Evolutionary conservation across 2,113 vertebrate genomes (phyloP).

Genomic region (Rhabdornis inornatus): DNA sequence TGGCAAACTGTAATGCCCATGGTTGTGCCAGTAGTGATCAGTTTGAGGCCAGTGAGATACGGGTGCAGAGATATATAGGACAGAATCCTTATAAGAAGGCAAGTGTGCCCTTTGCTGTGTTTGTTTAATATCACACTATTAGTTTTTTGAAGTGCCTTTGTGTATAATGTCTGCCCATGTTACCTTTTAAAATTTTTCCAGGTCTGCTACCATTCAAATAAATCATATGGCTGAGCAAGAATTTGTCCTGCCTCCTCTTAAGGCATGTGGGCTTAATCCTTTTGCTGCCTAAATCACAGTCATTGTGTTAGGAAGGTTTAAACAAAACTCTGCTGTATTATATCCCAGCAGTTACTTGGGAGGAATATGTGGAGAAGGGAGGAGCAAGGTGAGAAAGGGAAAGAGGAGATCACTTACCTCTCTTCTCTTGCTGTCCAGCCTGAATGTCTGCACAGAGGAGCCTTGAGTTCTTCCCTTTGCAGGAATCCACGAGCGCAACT

Average conservation of each 20-base stretch:
- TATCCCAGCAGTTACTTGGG: background rate
- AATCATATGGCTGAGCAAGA: background rate
- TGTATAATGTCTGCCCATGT: background rate
- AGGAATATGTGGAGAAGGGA: background rate
- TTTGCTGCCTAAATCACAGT: background rate
- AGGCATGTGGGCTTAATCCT: background rate
- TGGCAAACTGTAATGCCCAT: background rate
- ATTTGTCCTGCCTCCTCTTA: background rate
- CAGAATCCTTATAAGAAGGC: background rate
- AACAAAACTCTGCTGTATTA: background rate
- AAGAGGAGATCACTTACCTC: background rate
- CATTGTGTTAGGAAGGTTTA: background rate
- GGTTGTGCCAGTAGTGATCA: background rate
- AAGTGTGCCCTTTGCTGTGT: background rate
- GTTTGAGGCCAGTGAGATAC: background rate
- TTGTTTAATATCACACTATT: background rate
- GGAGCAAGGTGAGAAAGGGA: background rate
- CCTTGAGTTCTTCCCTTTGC: slow-evolving; percentile 22
- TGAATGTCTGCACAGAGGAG: background rate
- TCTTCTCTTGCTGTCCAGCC: background rate
- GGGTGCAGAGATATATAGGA: background rate
- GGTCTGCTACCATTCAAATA: background rate
- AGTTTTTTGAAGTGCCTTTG: background rate
- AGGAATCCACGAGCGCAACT: slow-evolving; percentile 17
- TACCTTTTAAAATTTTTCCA: background rate